Evolutionary conservation across 1,140 invertebrate species (phyloP).

Genomic region (Melanaphis sacchari): DNA sequence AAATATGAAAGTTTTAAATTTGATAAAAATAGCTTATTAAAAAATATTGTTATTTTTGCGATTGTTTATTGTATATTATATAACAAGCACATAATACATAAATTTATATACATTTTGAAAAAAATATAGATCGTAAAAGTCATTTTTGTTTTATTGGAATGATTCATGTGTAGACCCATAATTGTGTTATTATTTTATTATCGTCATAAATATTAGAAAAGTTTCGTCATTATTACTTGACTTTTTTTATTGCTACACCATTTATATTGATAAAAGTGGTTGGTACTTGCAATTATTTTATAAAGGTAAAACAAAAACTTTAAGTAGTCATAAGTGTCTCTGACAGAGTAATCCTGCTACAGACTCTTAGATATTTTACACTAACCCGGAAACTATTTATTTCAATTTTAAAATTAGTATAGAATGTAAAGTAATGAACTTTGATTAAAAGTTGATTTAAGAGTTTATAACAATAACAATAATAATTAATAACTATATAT

Average conservation of each 20-base stretch:
- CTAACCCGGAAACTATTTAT: neutral
- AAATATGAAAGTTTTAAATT: neutral
- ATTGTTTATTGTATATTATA: neutral
- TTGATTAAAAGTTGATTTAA: neutral
- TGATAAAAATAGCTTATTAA: neutral
- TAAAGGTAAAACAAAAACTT: conserved; percentile 30
- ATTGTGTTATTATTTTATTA: conserved; percentile 28
- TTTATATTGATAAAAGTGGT: conserved; percentile 31
- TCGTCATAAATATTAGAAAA: conserved; percentile 32
- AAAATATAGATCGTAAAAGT: neutral
- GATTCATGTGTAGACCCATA: neutral
- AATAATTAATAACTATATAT: neutral
- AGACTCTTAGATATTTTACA: neutral
- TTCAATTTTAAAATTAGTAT: neutral
- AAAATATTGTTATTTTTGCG: neutral
- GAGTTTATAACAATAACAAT: neutral
- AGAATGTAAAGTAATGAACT: neutral
- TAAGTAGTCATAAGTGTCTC: conserved; percentile 10
- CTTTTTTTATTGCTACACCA: conserved; percentile 23
- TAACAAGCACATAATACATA: neutral
- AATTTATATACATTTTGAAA: neutral
- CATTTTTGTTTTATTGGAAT: neutral
- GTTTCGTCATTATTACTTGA: conserved; percentile 24
- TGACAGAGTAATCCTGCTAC: neutral
- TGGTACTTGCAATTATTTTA: conserved; percentile 1